Evolutionary conservation across 2,113 vertebrate genomes (phyloP), one percentile per base, ranked within the genome.

Genomic region (Salminus brasiliensis): DNA sequence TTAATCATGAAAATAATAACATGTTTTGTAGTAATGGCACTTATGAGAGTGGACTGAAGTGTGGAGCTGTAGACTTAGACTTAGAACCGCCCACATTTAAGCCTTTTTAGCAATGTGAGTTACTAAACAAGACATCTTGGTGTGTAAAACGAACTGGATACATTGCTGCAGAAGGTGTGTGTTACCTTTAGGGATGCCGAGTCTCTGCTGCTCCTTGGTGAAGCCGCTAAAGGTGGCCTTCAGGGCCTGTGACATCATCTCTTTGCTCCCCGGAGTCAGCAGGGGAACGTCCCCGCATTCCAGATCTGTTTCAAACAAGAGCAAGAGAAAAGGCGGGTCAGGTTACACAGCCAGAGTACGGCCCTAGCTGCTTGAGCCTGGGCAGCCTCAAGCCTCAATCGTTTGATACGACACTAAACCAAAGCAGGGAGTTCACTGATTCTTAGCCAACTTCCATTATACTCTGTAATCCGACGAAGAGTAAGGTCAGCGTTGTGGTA

Each of bases 221-320:
- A 99, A 99, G 81, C 97, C 98, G 0, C 97, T 99, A 90, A 99
- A 99, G 0, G 97, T 99, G 86, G 95, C 97, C 86, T 97, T 96
- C 87, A 99, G 63, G 0, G 98, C 98, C 91, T 99, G 97, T 72
- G 97, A 98, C 97, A 99, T 98, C 97, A 99, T 98, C 87, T 99
- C 97, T 90, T 99, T 99, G 90, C 98, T 99, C 88, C 97, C 97
- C 60, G 98, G 97, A 30, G 98, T 99, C 83, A 99, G 88, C 29
- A 98, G 91, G 10, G 98, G 98, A 57, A 99, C 97, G 74, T 99
- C 98, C 0, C 95, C 95, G 85, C 97, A 98, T 91, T 99, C 98
- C 87, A 97, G 95, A 88, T 99, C 98, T 98, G 93, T 67, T 30
- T 8, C 69, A 73, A 62, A 53, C 25, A 78, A 63, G 66, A 43